phyloP scores from a whole-genome alignment of 2,113 vertebrate species.

The Triplophysa siluroides region DNA sequence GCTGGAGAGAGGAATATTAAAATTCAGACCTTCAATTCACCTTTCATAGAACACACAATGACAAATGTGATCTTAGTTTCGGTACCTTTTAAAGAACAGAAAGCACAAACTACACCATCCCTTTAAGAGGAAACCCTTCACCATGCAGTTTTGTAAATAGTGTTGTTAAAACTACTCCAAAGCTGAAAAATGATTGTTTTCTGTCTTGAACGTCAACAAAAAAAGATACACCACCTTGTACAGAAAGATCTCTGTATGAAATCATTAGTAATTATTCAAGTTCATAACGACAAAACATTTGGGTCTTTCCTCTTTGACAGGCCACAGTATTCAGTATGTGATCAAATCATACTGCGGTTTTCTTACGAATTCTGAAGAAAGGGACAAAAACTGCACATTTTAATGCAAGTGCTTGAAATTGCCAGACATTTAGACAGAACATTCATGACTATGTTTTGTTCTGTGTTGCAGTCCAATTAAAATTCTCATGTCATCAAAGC shows the following conservation, averaged over 20 bases:
- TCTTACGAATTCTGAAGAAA: not conserved
- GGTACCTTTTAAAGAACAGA: not conserved
- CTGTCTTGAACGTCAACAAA: not conserved
- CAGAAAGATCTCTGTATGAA: constrained; percentile 1
- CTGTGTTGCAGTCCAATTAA: not conserved
- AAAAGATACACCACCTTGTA: not conserved
- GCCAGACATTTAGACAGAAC: not conserved
- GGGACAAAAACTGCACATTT: not conserved
- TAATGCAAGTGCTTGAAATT: not conserved
- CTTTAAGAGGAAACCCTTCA: not conserved
- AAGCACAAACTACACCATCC: not conserved
- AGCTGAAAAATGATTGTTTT: not conserved
- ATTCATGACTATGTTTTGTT: not conserved
- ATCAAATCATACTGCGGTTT: not conserved
- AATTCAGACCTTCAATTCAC: not conserved
- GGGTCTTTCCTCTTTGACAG: not conserved
- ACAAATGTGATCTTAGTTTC: not conserved
- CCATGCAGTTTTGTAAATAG: not conserved
- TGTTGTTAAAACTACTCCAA: not conserved
- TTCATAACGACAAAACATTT: not conserved
- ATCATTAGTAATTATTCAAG: constrained; percentile 46
- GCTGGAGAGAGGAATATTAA: not conserved
- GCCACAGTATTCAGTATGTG: not conserved
- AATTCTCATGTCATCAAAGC: not conserved
- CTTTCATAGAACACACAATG: not conserved